Base-by-base conservation (phyloP, 2,113 vertebrate species). In the Platanista minor region DNA sequence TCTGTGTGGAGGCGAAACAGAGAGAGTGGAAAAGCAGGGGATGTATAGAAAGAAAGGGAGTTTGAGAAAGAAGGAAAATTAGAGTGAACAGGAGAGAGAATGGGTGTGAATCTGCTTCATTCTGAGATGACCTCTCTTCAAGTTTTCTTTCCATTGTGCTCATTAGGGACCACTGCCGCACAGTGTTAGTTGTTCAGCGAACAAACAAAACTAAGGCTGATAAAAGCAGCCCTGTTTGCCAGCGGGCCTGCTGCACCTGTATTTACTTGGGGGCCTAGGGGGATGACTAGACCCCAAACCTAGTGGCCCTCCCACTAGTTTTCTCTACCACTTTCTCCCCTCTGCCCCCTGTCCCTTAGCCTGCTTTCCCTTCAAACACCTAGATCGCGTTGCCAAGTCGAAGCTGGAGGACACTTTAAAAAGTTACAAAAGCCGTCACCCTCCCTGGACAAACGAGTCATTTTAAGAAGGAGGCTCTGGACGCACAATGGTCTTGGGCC, bases 401-500 rank as follows among this genome's bases (percentile, higher is more conserved):
- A 97, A 98, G 96, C 95, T 95, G 54, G 75, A 97, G 91, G 95
- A 94, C 93, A 39, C 69, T 93, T 95, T 77, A 91, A 94, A 92
- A 87, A 81, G 61, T 77, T n/a, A 25, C 71, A 25, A 82, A 96
- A 96, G 96, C 98, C 97, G 97, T 97, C 97, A 98, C 97, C 95
- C 96, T 96, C 89, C 87, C 80, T 54, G 69, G 74, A 97, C 95
- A 96, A 97, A 91, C 0, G 33, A 98, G 77, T 93, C 91, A 90
- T 97, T 98, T 97, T 96, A 96, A 96, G 96, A 96, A 96, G 3
- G 74, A 96, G 77, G 64, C 66, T 96, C 96, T 71, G 97, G 98
- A 97, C 88, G 41, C 87, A 98, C 10, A 96, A 98, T 97, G 72
- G 94, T 97, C 97, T 98, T 97, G 98, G 97, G 96, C 83, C 97